A percentile compares a stretch with the other conserved stretches of the same genome.
Evolutionary conservation across 2,113 vertebrate species (phyloP).

Genomic region (Neogale vison): DNA sequence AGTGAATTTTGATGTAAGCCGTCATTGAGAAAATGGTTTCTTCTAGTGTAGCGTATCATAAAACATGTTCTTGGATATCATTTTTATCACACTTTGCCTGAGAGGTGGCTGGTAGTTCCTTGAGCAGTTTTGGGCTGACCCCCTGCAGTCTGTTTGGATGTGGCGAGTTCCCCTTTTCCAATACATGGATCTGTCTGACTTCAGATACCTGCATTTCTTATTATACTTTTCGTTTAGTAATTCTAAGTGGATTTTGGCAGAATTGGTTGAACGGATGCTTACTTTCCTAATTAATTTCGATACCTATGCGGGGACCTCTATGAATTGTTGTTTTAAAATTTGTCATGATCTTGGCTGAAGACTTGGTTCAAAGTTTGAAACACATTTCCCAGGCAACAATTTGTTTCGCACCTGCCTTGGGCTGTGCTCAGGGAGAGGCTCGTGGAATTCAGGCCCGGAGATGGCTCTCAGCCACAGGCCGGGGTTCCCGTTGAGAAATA

Average conservation of each 20-base stretch:
- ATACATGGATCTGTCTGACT: background rate
- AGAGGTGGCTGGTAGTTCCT: background rate
- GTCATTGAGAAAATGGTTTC: background rate
- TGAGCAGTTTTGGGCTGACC: background rate
- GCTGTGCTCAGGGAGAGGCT: background rate
- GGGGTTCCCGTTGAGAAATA: no score
- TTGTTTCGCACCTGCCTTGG: background rate
- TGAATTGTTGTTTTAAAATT: background rate
- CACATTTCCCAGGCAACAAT: fast-evolving
- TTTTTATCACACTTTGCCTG: background rate
- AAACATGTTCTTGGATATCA: fast-evolving
- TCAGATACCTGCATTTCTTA: background rate
- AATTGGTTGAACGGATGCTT: background rate
- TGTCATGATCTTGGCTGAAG: background rate
- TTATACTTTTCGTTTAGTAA: background rate
- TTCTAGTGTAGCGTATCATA: background rate
- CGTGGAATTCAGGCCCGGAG: background rate
- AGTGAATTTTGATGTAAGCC: background rate
- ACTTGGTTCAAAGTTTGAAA: background rate
- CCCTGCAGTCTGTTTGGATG: background rate
- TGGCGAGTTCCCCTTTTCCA: background rate
- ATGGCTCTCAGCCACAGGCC: no score
- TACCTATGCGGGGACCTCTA: background rate
- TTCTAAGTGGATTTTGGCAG: background rate
- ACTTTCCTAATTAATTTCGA: background rate